These are phyloP conservation scores for Sitta carolinensis DNA, from an alignment of 2,797 vertebrate genomes.

Conservation along the genomic window DNA sequence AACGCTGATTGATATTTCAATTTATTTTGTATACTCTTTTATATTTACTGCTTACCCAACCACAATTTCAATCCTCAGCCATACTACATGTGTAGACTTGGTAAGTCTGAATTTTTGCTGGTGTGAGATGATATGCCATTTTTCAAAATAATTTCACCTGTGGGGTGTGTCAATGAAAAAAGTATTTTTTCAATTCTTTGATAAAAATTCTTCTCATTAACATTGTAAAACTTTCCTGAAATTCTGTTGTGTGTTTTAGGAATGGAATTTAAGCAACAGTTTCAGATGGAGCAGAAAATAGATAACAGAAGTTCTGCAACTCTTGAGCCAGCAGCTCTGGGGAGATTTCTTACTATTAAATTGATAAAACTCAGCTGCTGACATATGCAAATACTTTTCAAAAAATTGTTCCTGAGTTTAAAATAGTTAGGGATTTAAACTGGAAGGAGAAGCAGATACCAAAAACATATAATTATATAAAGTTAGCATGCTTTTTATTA, in stretches of 20 bases:
- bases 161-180: not conserved
- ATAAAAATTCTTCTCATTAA: not conserved
- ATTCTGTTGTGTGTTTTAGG: not conserved
- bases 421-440: not conserved
- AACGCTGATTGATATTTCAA: not conserved
- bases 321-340: not conserved
- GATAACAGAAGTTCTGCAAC: not conserved
- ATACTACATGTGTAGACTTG: accelerated
- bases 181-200: not conserved
- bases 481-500: not conserved
- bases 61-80: not conserved
- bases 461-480: not conserved
- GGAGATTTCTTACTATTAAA: not conserved
- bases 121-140: not conserved
- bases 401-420: not conserved
- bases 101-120: not conserved
- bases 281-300: not conserved
- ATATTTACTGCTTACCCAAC: not conserved
- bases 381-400: not conserved
- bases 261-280: not conserved
- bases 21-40: not conserved
- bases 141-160: not conserved
- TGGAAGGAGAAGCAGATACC: not conserved
- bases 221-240: not conserved
- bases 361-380: not conserved